Percentiles rank a stretch among this genome's conserved stretches.
Conservation (phyloP, 2,113 vertebrate species). For the Indri indri region DNA sequence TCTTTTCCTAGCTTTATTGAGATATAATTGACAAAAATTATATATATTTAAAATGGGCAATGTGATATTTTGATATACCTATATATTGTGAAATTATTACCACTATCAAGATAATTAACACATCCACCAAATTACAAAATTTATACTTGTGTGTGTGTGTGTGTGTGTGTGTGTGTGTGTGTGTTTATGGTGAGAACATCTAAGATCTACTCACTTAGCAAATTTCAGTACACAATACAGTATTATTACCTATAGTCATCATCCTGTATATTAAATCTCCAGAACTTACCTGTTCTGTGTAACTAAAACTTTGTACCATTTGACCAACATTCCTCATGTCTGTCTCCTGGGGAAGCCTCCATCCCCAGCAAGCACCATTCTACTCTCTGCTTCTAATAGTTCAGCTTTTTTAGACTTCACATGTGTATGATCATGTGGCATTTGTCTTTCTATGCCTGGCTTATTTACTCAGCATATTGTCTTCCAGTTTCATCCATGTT, state of each 20-base stretch:
- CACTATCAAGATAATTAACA: background rate
- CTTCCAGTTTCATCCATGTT: background rate
- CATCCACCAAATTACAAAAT: background rate
- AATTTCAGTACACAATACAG: background rate
- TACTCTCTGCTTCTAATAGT: background rate
- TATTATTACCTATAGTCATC: background rate
- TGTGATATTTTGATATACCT: background rate
- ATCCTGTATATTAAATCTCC: background rate
- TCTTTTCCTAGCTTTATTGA: background rate
- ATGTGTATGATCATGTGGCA: background rate
- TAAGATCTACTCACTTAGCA: background rate
- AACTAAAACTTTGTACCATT: background rate
- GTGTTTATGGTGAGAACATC: background rate
- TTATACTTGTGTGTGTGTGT: background rate
- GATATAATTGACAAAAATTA: background rate
- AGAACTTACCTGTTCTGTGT: background rate
- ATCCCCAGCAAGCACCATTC: background rate
- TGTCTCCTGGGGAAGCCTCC: background rate
- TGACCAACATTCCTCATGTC: background rate
- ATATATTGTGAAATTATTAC: background rate
- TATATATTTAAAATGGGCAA: background rate
- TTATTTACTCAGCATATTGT: background rate
- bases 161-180: background rate
- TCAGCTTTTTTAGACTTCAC: background rate
- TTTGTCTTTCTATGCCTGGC: background rate